phyloP scores from a whole-genome alignment of 1,140 invertebrate genomes.

The Batillaria attramentaria region DNA sequence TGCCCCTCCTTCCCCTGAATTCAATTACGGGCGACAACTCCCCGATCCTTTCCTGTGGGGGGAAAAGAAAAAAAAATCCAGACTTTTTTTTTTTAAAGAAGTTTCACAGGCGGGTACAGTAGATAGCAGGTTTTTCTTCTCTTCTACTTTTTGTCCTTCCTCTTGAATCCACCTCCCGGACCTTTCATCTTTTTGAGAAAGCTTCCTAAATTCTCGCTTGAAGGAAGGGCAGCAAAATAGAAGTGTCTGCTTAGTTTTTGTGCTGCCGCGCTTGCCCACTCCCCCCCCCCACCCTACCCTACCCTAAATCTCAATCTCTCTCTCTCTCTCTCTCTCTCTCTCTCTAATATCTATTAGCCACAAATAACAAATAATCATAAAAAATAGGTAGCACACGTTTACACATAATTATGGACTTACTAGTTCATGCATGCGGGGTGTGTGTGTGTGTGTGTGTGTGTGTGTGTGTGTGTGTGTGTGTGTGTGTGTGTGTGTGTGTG shows the following conservation, averaged over 20 bases:
- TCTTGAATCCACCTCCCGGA: too few relatives aligned
- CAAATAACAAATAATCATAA: neutral
- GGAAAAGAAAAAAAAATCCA: too few relatives aligned
- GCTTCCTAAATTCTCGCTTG: neutral
- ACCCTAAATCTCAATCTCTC: neutral
- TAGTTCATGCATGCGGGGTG: neutral
- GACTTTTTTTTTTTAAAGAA: too few relatives aligned
- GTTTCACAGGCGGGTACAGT: too few relatives aligned
- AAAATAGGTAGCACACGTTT: neutral
- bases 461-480: neutral
- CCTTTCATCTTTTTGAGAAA: too few relatives aligned
- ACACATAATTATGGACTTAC: neutral
- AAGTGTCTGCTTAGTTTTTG: neutral
- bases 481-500: neutral
- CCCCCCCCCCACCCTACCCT: neutral
- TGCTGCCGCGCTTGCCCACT: neutral
- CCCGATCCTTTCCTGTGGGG: too few relatives aligned
- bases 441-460: neutral
- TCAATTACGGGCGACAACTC: too few relatives aligned
- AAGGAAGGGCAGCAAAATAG: neutral
- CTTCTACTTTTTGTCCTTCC: too few relatives aligned
- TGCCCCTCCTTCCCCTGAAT: too few relatives aligned
- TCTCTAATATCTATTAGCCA: neutral
- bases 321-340: neutral
- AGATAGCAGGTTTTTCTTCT: too few relatives aligned